A percentile compares a stretch with the other conserved stretches of the same genome.
Evolutionary conservation across 1,140 invertebrate genomes (phyloP).

Genomic region (Diachasma alloeum): DNA sequence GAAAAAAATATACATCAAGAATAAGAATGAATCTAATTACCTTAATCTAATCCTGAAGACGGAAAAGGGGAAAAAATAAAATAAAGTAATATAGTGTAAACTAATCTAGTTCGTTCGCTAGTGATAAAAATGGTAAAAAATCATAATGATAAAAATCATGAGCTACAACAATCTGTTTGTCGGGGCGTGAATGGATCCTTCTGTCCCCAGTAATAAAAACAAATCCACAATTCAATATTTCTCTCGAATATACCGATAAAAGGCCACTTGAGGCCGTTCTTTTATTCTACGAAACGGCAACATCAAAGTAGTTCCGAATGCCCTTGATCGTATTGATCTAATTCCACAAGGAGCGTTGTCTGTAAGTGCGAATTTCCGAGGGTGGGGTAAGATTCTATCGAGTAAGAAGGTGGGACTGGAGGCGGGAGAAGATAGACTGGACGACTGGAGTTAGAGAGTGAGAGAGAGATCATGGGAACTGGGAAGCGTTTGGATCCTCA

Average conservation of each 20-base stretch:
- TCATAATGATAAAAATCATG: no score
- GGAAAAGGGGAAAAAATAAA: no score
- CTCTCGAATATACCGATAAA: neutral
- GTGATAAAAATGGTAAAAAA: no score
- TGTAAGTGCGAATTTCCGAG: neutral
- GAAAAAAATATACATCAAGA: no score
- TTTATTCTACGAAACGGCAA: neutral
- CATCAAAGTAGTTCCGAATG: neutral
- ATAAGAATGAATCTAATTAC: no score
- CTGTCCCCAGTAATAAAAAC: neutral
- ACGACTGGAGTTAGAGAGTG: neutral
- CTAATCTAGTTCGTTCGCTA: no score
- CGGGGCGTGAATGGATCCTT: no score
- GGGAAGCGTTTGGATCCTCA: neutral
- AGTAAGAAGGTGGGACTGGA: no score
- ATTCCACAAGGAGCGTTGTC: constrained; percentile 9
- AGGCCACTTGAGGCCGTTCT: neutral
- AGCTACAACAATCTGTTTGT: no score
- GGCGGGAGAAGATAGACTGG: neutral
- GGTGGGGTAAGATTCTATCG: neutral
- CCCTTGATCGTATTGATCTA: constrained; percentile 21
- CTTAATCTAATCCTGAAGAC: no score
- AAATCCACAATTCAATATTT: neutral
- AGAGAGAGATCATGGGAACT: neutral
- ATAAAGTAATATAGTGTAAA: no score